Conservation (phyloP, 37 sponge, comb jelly and placozoan genomes). For the Diacarnus erythraeanus region DNA sequence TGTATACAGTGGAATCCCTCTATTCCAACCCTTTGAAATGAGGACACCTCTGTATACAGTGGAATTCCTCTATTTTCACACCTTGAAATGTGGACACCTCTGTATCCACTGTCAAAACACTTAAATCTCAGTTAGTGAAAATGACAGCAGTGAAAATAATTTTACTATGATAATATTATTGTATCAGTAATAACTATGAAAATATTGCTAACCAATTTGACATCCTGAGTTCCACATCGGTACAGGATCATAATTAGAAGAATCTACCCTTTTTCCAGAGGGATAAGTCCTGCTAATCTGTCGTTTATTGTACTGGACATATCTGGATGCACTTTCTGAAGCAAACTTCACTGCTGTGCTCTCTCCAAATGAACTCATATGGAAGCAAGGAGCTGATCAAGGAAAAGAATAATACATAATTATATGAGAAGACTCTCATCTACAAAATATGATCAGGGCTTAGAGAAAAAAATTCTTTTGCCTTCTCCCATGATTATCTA, state of each 20-base stretch:
- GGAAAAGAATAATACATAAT: too few relatives aligned
- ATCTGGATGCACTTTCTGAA: not conserved
- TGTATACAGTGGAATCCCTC: too few relatives aligned
- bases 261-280: slow-evolving; percentile 60
- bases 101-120: too few relatives aligned
- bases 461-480: too few relatives aligned
- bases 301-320: slow-evolving; percentile 63
- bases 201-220: slow-evolving; percentile 65
- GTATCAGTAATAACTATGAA: not conserved
- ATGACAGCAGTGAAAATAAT: not conserved
- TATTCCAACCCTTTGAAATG: too few relatives aligned
- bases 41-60: too few relatives aligned
- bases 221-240: slow-evolving; percentile 75
- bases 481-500: too few relatives aligned
- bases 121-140: too few relatives aligned
- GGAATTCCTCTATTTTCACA: too few relatives aligned
- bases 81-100: too few relatives aligned
- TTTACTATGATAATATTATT: not conserved
- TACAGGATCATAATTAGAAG: slow-evolving; percentile 77
- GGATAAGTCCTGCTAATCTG: slow-evolving; percentile 86
- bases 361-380: slow-evolving; percentile 88
- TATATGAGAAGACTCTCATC: too few relatives aligned
- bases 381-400: slow-evolving; percentile 57
- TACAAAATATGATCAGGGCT: too few relatives aligned
- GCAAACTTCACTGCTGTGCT: slow-evolving; percentile 30